Percentiles rank a stretch among this genome's conserved stretches.
Conservation (phyloP, 2,113 vertebrate genomes). For the Ptilonorhynchus violaceus region DNA sequence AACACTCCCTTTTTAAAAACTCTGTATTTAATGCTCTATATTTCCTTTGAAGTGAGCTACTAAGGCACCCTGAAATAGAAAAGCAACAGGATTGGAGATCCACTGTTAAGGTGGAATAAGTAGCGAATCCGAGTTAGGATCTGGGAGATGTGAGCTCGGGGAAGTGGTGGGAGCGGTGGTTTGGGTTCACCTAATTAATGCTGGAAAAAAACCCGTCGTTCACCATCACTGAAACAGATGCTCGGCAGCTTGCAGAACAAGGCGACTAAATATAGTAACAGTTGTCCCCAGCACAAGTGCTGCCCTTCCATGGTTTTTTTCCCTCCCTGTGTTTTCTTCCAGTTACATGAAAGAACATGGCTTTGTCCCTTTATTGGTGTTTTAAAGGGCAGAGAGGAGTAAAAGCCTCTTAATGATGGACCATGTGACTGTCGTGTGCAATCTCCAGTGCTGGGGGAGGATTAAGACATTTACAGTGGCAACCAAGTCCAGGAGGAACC, state of each 20-base stretch:
- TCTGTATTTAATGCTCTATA: rapidly evolving
- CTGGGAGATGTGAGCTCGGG: neutral
- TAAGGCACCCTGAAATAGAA: neutral
- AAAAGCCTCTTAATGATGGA: conserved; percentile 9
- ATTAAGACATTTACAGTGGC: neutral
- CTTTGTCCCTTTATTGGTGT: neutral
- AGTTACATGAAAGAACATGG: neutral
- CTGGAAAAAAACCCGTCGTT: neutral
- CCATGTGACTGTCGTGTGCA: neutral
- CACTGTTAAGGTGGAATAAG: neutral
- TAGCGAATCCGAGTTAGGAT: neutral
- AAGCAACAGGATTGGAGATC: neutral
- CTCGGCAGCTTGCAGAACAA: conserved; percentile 30
- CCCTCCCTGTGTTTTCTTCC: neutral
- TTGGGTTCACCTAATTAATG: conserved; percentile 27
- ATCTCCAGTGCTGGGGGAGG: neutral
- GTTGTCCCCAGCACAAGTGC: conserved; percentile 36
- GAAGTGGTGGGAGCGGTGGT: neutral
- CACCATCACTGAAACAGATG: conserved; percentile 22
- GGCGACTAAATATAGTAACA: conserved; percentile 51
- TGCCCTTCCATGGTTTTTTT: neutral
- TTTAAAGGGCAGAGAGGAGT: conserved; percentile 43
- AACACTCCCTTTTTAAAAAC: neutral
- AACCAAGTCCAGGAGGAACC: neutral
- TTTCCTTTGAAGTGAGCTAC: neutral